Conservation (phyloP, 2,888 invertebrate genomes). For the Gisinianus flammeolus region DNA sequence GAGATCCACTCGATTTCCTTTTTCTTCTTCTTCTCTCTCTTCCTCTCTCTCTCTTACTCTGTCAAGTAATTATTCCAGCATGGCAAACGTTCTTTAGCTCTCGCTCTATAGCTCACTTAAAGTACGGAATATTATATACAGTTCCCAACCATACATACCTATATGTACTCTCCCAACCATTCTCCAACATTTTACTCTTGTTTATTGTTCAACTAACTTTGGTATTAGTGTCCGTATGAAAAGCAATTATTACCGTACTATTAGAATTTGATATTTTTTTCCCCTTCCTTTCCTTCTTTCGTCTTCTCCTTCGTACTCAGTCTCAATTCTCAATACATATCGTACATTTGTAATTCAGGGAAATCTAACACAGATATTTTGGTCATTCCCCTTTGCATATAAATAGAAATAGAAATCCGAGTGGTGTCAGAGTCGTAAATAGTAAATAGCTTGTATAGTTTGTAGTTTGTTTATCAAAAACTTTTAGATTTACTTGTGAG, state of each 20-base stretch:
- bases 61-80: conserved; percentile 37
- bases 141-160: not conserved
- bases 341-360: too few relatives aligned
- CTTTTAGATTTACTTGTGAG: conserved; percentile 3
- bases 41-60: not conserved
- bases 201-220: conserved; percentile 27
- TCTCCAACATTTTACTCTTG: conserved; percentile 3
- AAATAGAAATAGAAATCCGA: too few relatives aligned
- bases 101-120: not conserved
- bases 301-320: conserved; percentile 8
- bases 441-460: too few relatives aligned
- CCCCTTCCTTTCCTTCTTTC: conserved; percentile 4
- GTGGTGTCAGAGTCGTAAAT: too few relatives aligned
- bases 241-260: conserved; percentile 28
- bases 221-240: conserved; percentile 27
- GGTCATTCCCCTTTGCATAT: too few relatives aligned
- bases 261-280: conserved; percentile 11
- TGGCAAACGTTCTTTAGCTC: not conserved
- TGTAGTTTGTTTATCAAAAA: not conserved
- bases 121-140: not conserved
- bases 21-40: conserved; percentile 12
- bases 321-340: too few relatives aligned
- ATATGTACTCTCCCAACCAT: not conserved
- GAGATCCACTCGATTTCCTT: conserved; percentile 34
- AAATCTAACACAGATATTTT: too few relatives aligned